Base-by-base conservation (phyloP, 2,888 invertebrate species). In the Gastrophysa polygoni region DNA sequence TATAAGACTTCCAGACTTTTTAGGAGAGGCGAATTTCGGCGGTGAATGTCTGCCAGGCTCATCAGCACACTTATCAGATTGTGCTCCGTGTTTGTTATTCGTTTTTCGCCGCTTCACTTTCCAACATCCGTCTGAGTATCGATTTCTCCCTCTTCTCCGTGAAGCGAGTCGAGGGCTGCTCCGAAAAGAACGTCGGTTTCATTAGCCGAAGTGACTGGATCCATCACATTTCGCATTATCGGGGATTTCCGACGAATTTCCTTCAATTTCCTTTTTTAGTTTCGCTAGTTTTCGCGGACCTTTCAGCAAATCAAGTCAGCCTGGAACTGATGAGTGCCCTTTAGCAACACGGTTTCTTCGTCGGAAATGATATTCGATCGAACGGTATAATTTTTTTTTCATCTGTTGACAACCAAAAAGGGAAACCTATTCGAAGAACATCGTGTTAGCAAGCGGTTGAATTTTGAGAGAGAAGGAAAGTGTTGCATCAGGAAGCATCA, bases 1-100 rank as follows among this genome's bases (percentile, higher is more conserved):
- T 61, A 49, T 43, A 34, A 34, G 17, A 43, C 44, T n/a, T 52
- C 38, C 38, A 21, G 34, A 14, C 52, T 38, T 18, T 21, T 38
- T 16, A 58, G 50, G 58, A 59, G 57, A 60, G 63, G 54, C 55
- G 57, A 51, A 51, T 61, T 61, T 43, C 32, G 48, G 47, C 38
- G 20, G 34, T 14, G 14, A 50, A 66, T 66, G 70, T 66, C 67
- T 72, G 68, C 66, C 68, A 61, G 69, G 63, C 68, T 67, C 71
- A 72, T 72, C 72, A 70, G 68, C 68, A 68, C 71, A 71, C 74
- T 75, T 75, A 75, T 75, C 75, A 75, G 74, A 75, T 75, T 71
- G 70, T 75, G 73, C 73, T 75, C 68, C 67, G 64, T 69, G 73
- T 68, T 73, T 72, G 71, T 73, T 72, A 73, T 71, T 73, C 69